Conservation (phyloP, 2,888 invertebrate genomes). For the Hofmannophila pseudospretella region DNA sequence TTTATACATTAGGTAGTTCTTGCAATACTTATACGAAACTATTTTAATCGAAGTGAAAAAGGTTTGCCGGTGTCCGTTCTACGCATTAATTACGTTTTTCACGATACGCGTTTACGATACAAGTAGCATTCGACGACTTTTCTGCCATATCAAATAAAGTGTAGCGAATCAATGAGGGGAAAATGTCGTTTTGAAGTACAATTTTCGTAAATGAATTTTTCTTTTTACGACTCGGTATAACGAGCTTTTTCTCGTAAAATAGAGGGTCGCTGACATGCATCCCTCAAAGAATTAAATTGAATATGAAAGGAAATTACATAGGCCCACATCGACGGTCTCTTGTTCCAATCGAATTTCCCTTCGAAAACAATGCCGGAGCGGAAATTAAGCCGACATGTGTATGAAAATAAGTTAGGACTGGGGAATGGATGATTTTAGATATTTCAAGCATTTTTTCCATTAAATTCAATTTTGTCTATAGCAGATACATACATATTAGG, state of each 20-base stretch:
- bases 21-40: too few species aligned
- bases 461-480: too few species aligned
- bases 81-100: too few species aligned
- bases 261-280: slow-evolving; percentile 47
- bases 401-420: slow-evolving; percentile 52
- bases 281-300: slow-evolving; percentile 65
- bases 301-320: slow-evolving; percentile 69
- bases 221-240: slow-evolving; percentile 37
- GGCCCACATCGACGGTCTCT: slow-evolving; percentile 57
- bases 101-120: too few species aligned
- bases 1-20: too few species aligned
- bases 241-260: slow-evolving; percentile 37
- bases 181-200: slow-evolving; percentile 24
- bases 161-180: background rate
- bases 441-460: too few species aligned
- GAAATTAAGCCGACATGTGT: slow-evolving; percentile 68
- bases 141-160: too few species aligned
- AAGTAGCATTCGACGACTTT: too few species aligned
- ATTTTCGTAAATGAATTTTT: slow-evolving; percentile 42
- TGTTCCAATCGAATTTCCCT: slow-evolving; percentile 64
- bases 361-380: slow-evolving; percentile 67
- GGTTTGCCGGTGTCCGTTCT: too few species aligned
- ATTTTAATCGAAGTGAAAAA: too few species aligned
- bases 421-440: slow-evolving; percentile 34
- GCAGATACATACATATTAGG: too few species aligned